Percentiles rank a stretch among this genome's conserved stretches.
phyloP scores from a whole-genome alignment of 2,888 invertebrate genomes.

The Amphimallon solstitiale region DNA sequence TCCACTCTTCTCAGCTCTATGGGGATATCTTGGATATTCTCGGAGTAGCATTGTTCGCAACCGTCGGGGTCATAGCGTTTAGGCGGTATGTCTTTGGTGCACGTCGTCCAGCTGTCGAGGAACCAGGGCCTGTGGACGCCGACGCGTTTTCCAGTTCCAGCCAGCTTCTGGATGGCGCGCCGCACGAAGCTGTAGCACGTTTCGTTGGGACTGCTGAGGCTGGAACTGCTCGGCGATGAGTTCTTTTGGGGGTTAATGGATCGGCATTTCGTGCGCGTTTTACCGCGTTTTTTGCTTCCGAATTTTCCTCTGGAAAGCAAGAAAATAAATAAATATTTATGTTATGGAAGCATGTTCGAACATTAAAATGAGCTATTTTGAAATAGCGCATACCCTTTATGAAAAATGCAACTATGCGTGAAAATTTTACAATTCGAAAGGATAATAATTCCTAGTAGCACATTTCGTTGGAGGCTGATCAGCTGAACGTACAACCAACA shows the following conservation, averaged over 20 bases:
- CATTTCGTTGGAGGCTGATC: too few relatives aligned
- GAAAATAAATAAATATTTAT: constrained; percentile 19
- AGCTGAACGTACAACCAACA: too few relatives aligned
- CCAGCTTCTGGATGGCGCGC: constrained; percentile 84
- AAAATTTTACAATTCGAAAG: too few relatives aligned
- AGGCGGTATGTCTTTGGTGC: constrained; percentile 58
- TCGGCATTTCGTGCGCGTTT: constrained; percentile 67
- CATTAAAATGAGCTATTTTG: too few relatives aligned
- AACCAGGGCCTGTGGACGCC: constrained; percentile 74
- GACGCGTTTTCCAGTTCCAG: constrained; percentile 70
- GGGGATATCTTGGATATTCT: constrained; percentile 79
- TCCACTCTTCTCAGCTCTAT: constrained; percentile 88
- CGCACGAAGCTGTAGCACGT: constrained; percentile 94
- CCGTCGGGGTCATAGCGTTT: constrained; percentile 67
- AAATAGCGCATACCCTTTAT: too few relatives aligned
- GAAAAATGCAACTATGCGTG: too few relatives aligned
- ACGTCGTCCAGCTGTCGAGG: constrained; percentile 79
- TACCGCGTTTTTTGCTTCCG: constrained; percentile 65
- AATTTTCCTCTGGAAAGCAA: constrained; percentile 56
- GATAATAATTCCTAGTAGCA: too few relatives aligned
- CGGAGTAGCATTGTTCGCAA: constrained; percentile 71
- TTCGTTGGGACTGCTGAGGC: constrained; percentile 90
- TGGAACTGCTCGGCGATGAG: constrained; percentile 82
- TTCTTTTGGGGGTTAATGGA: constrained; percentile 72
- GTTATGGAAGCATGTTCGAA: too few relatives aligned